Evolutionary conservation across 2,888 invertebrate genomes (phyloP).

Genomic region (Anthoptus insignis): DNA sequence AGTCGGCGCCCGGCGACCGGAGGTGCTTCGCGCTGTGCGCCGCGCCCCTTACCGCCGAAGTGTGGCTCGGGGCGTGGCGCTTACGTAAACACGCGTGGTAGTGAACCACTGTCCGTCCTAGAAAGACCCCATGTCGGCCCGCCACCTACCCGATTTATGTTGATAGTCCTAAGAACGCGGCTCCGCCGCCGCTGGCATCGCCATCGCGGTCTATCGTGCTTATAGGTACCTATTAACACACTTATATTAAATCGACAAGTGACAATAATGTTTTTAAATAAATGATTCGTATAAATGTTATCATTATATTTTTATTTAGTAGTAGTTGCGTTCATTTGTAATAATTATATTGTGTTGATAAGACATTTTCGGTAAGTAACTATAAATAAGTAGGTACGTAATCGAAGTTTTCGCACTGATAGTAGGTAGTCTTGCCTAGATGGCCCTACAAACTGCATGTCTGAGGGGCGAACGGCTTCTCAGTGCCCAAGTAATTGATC

Average conservation of each 20-base stretch:
- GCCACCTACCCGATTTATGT: slow-evolving; percentile 78
- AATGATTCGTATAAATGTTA: not conserved
- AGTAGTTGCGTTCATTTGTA: not conserved
- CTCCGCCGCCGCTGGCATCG: slow-evolving; percentile 77
- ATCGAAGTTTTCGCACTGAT: too few species aligned
- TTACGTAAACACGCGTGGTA: slow-evolving; percentile 84
- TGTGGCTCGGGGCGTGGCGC: slow-evolving; percentile 87
- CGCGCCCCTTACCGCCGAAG: slow-evolving; percentile 82
- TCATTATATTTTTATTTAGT: too few species aligned
- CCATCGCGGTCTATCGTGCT: slow-evolving; percentile 75
- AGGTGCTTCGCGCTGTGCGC: slow-evolving; percentile 82
- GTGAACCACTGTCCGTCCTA: slow-evolving; percentile 78
- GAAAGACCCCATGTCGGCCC: slow-evolving; percentile 81
- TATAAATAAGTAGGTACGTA: too few species aligned
- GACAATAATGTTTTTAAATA: too few species aligned
- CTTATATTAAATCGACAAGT: too few species aligned
- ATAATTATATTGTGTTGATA: not conserved
- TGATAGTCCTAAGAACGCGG: slow-evolving; percentile 68
- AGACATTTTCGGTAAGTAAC: not conserved
- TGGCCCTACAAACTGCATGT: not conserved
- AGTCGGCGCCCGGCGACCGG: slow-evolving; percentile 84
- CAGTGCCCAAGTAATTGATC: too few species aligned
- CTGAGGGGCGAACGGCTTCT: too few species aligned
- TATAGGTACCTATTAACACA: slow-evolving; percentile 70
- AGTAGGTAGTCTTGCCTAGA: too few species aligned